Evolutionary conservation across 35 echinoderm and acorn worm species (phyloP).

Genomic region (Antedon bifida): DNA sequence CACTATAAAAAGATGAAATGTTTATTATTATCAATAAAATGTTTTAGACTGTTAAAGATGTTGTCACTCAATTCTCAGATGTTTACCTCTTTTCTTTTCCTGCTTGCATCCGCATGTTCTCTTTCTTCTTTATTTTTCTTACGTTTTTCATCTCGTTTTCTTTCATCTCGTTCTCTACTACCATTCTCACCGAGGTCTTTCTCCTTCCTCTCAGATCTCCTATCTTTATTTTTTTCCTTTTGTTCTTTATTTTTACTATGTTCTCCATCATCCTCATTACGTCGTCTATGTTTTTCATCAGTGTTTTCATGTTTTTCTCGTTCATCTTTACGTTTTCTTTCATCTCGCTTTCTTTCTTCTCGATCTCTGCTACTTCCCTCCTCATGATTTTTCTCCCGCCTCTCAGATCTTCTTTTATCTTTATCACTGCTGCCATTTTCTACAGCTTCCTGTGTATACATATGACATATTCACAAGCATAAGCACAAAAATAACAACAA

Average conservation of each 20-base stretch:
- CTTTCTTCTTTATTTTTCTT: slow-evolving; percentile 12
- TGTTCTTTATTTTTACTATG: neutral
- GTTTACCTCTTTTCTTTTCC: slow-evolving; percentile 5
- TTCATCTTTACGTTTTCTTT: neutral
- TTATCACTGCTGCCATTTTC: neutral
- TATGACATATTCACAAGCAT: neutral
- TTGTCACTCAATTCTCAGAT: slow-evolving; percentile 1
- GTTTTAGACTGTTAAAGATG: no score
- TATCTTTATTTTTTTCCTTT: neutral
- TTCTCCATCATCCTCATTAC: neutral
- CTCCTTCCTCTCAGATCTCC: neutral
- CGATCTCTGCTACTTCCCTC: no score
- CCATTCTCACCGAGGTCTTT: neutral
- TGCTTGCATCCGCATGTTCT: neutral
- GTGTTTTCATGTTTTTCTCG: neutral
- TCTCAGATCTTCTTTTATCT: neutral
- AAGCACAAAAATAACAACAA: no score
- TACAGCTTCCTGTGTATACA: neutral
- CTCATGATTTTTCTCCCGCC: neutral
- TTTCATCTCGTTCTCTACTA: neutral
- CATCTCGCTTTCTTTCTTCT: slow-evolving; percentile 3
- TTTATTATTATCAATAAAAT: no score
- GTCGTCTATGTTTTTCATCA: neutral
- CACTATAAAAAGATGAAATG: no score
- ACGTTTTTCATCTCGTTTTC: neutral